phyloP scores from a whole-genome alignment of 2,797 vertebrate genomes.

The Protosalanx chinensis region DNA sequence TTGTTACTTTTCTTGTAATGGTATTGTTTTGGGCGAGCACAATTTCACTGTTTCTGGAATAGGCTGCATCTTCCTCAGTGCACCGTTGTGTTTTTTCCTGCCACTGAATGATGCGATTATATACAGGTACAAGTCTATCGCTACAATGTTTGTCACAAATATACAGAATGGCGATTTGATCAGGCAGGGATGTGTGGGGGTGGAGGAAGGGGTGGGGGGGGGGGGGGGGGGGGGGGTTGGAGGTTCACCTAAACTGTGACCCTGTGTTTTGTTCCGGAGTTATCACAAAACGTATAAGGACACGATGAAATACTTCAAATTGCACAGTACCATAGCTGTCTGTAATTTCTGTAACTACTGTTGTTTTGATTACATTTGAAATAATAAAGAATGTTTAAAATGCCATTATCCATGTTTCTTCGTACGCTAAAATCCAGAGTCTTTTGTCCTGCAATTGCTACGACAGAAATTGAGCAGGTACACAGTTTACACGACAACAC shows the following conservation, averaged over 20 bases:
- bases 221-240: not conserved
- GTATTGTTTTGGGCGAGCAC: slow-evolving; percentile 36
- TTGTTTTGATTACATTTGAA: slow-evolving; percentile 79
- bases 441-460: too few species aligned
- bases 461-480: too few species aligned
- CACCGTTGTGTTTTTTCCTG: slow-evolving; percentile 37
- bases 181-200: too few species aligned
- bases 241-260: slow-evolving; percentile 33
- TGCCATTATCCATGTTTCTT: not conserved
- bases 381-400: slow-evolving; percentile 73
- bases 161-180: not conserved
- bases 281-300: slow-evolving; percentile 45
- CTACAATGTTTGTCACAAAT: slow-evolving; percentile 23
- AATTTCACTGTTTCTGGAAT: slow-evolving; percentile 37
- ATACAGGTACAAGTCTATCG: slow-evolving; percentile 24
- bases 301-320: slow-evolving; percentile 52
- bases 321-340: slow-evolving; percentile 63
- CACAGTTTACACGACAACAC: not conserved
- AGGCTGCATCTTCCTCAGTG: slow-evolving; percentile 26
- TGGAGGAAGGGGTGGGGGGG: slow-evolving; percentile 5
- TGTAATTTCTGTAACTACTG: slow-evolving; percentile 74
- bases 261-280: slow-evolving; percentile 46
- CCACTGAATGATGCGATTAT: slow-evolving; percentile 23
- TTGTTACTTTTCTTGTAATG: slow-evolving; percentile 23
- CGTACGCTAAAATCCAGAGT: not conserved